Evolutionary conservation across 2,888 invertebrate genomes (phyloP), one percentile per base, ranked within the genome.

Genomic region (Pristionchus exspectatus): DNA sequence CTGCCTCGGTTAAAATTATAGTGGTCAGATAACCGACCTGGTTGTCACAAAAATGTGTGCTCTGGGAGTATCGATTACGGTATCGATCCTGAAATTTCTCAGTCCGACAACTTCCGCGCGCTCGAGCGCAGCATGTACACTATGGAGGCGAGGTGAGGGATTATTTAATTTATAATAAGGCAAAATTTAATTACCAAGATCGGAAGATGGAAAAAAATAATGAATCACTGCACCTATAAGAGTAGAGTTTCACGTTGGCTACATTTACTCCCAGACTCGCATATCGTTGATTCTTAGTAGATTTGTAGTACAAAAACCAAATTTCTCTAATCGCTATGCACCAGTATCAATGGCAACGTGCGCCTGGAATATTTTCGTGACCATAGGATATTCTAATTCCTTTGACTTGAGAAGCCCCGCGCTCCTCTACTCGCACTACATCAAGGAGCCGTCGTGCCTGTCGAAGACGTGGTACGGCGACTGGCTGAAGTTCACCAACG

Each of bases 401-500:
- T 38, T 5, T 27, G 16, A 16, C 24, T 77, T 21, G n/a, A 77
- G 77, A 50, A 44, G 44, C 33, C 77, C 77, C 33, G 72, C 56
- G 3, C 63, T 63, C 14, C 74, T 72, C 66, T 72, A 88, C 72
- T 18, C 72, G 72, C 72, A 50, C 87, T 54, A 54, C 56, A 33
- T 81, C 56, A 16, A n/a, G 30, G 21, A 24, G 69, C 63, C 88
- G 10, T 56, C 63, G 50, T 77, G 77, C 63, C 33, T 88, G 18
- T 88, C 88, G 18, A 44, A 56, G 27, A 38, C 33, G 14, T 88
- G 88, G 88, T 88, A 59, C 63, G 21, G 16, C 24, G 30, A 30
- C 33, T 88, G 88, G 88, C 81, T 81, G 88, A 88, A 81, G 81
- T 88, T 88, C 50, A 24, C 81, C 24, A 56, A 33, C 33, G 88